Percentiles rank a stretch among this genome's conserved stretches.
Conservation (phyloP, 2,888 invertebrate species). For the Boloria selene region DNA sequence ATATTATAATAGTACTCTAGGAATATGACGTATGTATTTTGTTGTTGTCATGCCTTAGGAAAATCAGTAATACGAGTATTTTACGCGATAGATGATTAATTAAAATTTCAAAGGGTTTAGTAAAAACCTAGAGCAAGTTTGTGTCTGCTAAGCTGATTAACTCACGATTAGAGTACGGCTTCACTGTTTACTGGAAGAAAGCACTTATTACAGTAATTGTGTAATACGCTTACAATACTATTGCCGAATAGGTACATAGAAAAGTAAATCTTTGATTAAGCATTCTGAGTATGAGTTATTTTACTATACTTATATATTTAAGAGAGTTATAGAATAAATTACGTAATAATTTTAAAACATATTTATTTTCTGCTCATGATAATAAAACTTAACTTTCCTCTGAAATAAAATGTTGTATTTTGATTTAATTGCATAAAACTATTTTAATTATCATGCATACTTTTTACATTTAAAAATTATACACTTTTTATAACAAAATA, state of each 20-base stretch:
- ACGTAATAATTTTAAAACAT: no score
- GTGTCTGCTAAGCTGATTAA: slow-evolving; percentile 23
- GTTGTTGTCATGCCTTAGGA: neutral
- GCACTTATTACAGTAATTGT: slow-evolving; percentile 25
- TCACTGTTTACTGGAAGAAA: slow-evolving; percentile 29
- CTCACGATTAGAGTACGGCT: slow-evolving; percentile 27
- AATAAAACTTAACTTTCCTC: no score
- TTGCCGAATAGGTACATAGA: slow-evolving; percentile 6
- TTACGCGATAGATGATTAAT: slow-evolving; percentile 2
- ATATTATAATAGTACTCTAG: no score
- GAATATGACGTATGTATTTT: no score
- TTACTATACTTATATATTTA: no score
- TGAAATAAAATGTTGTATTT: no score
- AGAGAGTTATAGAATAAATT: no score
- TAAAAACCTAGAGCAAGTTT: slow-evolving; percentile 19
- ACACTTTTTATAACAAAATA: no score
- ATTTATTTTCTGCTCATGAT: no score
- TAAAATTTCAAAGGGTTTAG: slow-evolving; percentile 23
- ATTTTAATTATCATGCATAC: no score
- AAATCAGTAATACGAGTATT: neutral
- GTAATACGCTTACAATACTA: slow-evolving; percentile 24
- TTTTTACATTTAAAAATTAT: no score
- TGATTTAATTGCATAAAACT: no score
- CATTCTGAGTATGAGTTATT: neutral
- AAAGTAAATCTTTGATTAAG: neutral